phyloP scores from a whole-genome alignment of 1,140 invertebrate genomes.

The Carposina sasakii region DNA sequence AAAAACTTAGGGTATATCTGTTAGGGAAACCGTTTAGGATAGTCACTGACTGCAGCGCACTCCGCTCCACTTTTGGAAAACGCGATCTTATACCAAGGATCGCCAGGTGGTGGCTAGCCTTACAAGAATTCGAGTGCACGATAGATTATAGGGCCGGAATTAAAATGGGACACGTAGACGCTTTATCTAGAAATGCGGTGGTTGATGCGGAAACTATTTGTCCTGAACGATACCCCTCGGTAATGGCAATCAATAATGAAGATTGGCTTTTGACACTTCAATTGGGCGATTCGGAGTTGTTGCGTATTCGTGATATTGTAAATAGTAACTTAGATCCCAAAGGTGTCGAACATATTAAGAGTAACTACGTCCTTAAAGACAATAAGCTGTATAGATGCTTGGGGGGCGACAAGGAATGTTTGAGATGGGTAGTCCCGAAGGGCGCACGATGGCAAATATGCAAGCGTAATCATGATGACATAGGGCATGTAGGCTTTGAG shows the following conservation, averaged over 20 bases:
- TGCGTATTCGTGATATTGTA: not conserved
- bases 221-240: not conserved
- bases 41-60: constrained; percentile 45
- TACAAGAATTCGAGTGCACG: constrained; percentile 30
- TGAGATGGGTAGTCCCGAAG: not conserved
- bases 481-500: not conserved
- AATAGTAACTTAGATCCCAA: not conserved
- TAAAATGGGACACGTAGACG: constrained; percentile 33
- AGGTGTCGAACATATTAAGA: not conserved
- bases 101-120: constrained; percentile 34
- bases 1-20: constrained; percentile 38
- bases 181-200: constrained; percentile 11
- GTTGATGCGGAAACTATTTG: not conserved
- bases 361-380: constrained; percentile 3
- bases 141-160: constrained; percentile 30
- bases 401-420: not conserved
- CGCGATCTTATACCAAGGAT: constrained; percentile 29
- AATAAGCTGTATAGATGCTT: constrained; percentile 12
- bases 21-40: constrained; percentile 45
- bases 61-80: constrained; percentile 29
- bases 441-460: not conserved
- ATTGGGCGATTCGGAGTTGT: not conserved
- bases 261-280: not conserved
- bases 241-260: not conserved
- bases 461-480: not conserved